Evolutionary conservation across 2,888 invertebrate genomes (phyloP).

Genomic region (Fragum fragum): DNA sequence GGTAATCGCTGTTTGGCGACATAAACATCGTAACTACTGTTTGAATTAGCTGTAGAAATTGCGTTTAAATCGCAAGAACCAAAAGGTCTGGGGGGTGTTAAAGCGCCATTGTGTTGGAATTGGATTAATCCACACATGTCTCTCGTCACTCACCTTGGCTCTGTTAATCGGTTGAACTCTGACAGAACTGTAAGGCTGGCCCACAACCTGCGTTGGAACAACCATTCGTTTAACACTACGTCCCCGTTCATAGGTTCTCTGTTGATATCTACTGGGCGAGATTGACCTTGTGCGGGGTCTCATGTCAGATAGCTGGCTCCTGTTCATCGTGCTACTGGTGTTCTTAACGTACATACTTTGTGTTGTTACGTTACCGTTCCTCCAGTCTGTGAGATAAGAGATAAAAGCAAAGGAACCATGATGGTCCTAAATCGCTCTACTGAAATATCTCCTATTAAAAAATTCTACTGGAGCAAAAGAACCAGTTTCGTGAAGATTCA

Average conservation of each 20-base stretch:
- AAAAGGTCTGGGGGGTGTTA: no score
- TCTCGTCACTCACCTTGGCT: conserved; percentile 7
- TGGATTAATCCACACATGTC: no score
- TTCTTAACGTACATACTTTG: conserved; percentile 22
- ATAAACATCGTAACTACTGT: no score
- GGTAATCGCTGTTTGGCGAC: no score
- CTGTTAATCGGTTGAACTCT: not conserved
- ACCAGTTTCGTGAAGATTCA: no score
- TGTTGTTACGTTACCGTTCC: not conserved
- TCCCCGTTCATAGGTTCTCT: conserved; percentile 41
- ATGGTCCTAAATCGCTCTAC: no score
- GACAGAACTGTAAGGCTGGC: conserved; percentile 1
- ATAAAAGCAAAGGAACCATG: no score
- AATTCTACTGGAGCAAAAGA: no score
- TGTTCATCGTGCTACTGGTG: not conserved
- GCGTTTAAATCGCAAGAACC: no score
- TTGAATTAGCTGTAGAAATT: no score
- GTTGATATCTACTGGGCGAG: conserved; percentile 39
- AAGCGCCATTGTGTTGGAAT: no score
- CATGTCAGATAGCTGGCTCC: conserved; percentile 2
- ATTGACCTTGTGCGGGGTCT: conserved; percentile 29
- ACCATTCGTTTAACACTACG: conserved; percentile 31
- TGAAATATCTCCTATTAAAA: no score
- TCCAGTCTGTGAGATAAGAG: conserved; percentile 28
- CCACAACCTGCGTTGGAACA: conserved; percentile 25